These are phyloP conservation scores for Leucania comma DNA, from an alignment of 2,888 invertebrate species.

Conservation along the genomic window DNA sequence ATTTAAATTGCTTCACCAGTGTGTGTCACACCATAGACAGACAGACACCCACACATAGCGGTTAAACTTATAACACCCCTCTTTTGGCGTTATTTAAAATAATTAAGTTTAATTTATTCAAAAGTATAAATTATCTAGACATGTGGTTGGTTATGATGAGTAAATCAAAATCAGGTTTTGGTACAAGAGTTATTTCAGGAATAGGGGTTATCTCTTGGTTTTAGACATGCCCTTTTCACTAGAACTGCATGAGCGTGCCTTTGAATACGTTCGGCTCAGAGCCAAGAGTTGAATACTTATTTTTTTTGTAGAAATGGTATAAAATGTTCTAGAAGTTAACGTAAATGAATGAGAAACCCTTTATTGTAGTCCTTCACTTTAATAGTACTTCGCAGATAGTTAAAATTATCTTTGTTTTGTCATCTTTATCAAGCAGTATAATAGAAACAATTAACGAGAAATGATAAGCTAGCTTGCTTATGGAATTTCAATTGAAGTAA, in stretches of 20 bases:
- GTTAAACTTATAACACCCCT: too few relatives aligned
- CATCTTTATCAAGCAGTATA: background rate
- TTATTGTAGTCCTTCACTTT: background rate
- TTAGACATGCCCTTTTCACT: background rate
- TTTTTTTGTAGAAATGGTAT: background rate
- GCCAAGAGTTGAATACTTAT: background rate
- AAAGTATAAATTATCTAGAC: background rate
- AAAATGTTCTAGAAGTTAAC: background rate
- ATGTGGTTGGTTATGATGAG: background rate
- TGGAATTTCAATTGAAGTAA: slow-evolving; percentile 13
- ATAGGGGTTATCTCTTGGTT: background rate
- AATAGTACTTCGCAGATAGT: slow-evolving; percentile 6
- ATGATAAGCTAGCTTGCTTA: slow-evolving; percentile 19
- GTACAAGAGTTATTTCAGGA: background rate
- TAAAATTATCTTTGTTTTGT: slow-evolving; percentile 1
- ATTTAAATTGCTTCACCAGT: too few relatives aligned
- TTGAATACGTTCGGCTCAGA: background rate
- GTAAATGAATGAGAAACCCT: background rate
- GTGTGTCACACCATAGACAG: too few relatives aligned
- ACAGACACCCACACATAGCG: too few relatives aligned
- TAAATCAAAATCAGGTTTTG: too few relatives aligned
- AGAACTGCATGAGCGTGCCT: background rate
- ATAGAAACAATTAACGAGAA: background rate
- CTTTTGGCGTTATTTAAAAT: too few relatives aligned
- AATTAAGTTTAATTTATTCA: too few relatives aligned